A percentile compares a stretch with the other conserved stretches of the same genome.
These are phyloP conservation scores for Nipponia nippon DNA, from an alignment of 2,113 vertebrate species.

Conservation along the genomic window DNA sequence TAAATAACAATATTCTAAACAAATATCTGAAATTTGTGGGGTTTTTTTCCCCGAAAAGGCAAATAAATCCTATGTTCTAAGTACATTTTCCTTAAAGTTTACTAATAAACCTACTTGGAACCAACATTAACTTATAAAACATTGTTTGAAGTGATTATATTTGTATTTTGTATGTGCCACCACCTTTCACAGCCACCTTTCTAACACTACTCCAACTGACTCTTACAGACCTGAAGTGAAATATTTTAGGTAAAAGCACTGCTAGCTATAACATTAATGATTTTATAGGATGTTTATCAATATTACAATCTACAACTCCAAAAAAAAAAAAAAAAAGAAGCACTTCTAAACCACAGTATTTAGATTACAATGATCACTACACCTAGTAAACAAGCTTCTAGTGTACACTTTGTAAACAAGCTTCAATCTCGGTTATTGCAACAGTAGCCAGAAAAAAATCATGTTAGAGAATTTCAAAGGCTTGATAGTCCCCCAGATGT, in stretches of 20 bases:
- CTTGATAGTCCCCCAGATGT: fast-evolving
- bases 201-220: background rate
- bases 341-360: background rate
- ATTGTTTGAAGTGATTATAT: background rate
- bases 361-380: background rate
- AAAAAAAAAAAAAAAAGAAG: background rate
- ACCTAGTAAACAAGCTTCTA: background rate
- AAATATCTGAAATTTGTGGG: background rate
- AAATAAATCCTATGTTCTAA: background rate
- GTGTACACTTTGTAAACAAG: no score
- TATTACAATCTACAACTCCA: background rate
- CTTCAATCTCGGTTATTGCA: background rate
- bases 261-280: fast-evolving
- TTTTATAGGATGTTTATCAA: background rate
- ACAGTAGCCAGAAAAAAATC: background rate
- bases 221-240: background rate
- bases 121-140: background rate
- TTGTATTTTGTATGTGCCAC: background rate
- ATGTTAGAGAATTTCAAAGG: background rate
- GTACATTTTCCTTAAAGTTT: background rate
- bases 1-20: background rate
- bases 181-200: background rate
- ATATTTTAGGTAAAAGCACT: background rate
- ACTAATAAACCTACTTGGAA: background rate
- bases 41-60: fast-evolving